These are phyloP conservation scores for Balaenoptera acutorostrata DNA, from an alignment of 2,113 vertebrate genomes.

Conservation along the genomic window DNA sequence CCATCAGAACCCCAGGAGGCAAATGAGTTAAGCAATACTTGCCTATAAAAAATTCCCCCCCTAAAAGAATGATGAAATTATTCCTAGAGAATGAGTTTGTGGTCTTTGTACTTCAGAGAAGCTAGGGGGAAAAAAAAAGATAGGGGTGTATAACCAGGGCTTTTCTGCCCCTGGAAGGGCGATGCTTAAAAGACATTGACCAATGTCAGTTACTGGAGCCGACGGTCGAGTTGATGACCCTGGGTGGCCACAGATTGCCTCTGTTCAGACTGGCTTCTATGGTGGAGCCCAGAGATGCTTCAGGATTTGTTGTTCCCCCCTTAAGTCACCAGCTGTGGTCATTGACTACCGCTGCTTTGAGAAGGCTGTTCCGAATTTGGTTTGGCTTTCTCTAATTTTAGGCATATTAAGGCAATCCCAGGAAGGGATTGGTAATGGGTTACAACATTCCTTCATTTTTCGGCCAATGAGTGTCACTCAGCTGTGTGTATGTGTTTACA, in stretches of 20 bases:
- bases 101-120: background rate
- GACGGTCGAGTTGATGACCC: background rate
- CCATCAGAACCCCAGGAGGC: background rate
- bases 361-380: constrained; percentile 53
- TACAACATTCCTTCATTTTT: constrained; percentile 31
- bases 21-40: background rate
- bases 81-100: background rate
- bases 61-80: background rate
- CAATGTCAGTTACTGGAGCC: fast-evolving
- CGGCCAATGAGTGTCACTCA: constrained; percentile 27
- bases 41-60: background rate
- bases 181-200: background rate
- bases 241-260: background rate
- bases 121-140: background rate
- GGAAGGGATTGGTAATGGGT: constrained; percentile 35
- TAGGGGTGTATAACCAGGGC: background rate
- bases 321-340: constrained; percentile 45
- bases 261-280: background rate
- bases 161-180: background rate
- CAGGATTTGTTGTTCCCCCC: background rate
- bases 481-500: constrained; percentile 7
- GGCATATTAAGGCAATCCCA: constrained; percentile 2
- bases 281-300: background rate
- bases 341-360: background rate
- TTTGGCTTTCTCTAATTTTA: constrained; percentile 69